Base-by-base conservation (phyloP, 2,797 vertebrate genomes). In the Melanotaenia maccullochi region DNA sequence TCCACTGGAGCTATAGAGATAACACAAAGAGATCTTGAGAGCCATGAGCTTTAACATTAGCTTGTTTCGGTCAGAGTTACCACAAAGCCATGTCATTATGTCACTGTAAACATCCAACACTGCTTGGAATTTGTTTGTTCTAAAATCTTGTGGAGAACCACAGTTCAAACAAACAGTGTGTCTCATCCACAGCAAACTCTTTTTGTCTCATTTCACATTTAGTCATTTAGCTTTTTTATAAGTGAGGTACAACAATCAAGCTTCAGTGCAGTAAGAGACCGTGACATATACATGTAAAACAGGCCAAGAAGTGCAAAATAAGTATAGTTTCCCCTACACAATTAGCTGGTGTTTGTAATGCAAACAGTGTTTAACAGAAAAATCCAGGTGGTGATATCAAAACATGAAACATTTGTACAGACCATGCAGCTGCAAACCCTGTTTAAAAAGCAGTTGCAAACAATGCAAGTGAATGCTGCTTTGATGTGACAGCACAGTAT, bases 1-100 rank as follows among this genome's bases (percentile, higher is more conserved):
- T 24, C 2, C 18, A 13, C 16, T 32, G 44, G 20, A 13, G 28
- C 58, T 25, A 6, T 65, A 56, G 38, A 64, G 28, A 32, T 25
- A 22, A 52, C 32, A 20, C 67, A 55, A 16, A 49, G 40, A 59
- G 5, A 73, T 69, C 49, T 28, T 30, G 33, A 55, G 28, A 62
- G 4, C 60, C 33, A 62, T 16, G 20, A 71, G n/a, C n/a, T n/a
- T n/a, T n/a, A n/a, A n/a, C n/a, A 35, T 9, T 38, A 35, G 33
- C 38, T 52, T 52, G 49, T 52, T 49, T 49, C 13, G 47, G 47
- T n/a, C n/a, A 22, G 47, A 24, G n/a, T 12, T 5, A 3, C 49
- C 49, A 52, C 49, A 52, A 52, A 52, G 22, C 22, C 49, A 12
- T 51, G 22, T 24, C n/a, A 24, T 51, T 22, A 24, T 9, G 49